These are phyloP conservation scores for Piscicola geometra DNA, from an alignment of 2,888 invertebrate genomes.

Conservation along the genomic window DNA sequence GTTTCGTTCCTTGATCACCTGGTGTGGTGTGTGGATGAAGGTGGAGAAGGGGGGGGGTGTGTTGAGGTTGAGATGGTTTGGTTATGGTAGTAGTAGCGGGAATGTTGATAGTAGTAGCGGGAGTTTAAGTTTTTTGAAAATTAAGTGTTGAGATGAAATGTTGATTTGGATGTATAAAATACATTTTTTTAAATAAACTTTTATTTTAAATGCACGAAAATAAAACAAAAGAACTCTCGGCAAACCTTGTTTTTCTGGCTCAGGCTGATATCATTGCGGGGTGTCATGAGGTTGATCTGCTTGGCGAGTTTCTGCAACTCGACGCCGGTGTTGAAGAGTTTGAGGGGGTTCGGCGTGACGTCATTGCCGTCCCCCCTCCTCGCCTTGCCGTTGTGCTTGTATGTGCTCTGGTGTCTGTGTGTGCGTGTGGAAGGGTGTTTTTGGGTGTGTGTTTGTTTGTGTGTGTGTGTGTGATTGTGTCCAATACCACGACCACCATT, in stretches of 20 bases:
- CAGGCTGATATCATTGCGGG: constrained; percentile 62
- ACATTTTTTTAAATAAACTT: neutral
- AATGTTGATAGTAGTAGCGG: too few relatives aligned
- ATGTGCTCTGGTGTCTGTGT: constrained; percentile 24
- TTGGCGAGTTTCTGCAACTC: constrained; percentile 81
- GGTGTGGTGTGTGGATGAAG: neutral
- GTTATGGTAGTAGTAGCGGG: too few relatives aligned
- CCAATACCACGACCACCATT: neutral
- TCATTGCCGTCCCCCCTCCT: constrained; percentile 97
- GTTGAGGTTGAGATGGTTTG: too few relatives aligned
- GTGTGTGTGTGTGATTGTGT: neutral
- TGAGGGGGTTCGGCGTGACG: constrained; percentile 87
- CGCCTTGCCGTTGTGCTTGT: constrained; percentile 60
- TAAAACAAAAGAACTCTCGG: too few relatives aligned
- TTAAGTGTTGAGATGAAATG: too few relatives aligned
- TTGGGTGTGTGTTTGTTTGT: too few relatives aligned
- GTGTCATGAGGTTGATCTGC: constrained; percentile 90
- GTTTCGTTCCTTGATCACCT: constrained; percentile 81
- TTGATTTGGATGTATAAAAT: neutral
- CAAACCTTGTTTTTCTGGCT: constrained; percentile 35
- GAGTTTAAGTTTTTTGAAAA: too few relatives aligned
- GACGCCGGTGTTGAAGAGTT: constrained; percentile 81
- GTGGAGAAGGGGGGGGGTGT: too few relatives aligned
- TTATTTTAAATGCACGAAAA: too few relatives aligned
- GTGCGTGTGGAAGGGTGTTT: neutral